Percentiles rank a stretch among this genome's conserved stretches.
These are phyloP conservation scores for Pandion haliaetus DNA, from an alignment of 2,113 vertebrate genomes.

Conservation along the genomic window DNA sequence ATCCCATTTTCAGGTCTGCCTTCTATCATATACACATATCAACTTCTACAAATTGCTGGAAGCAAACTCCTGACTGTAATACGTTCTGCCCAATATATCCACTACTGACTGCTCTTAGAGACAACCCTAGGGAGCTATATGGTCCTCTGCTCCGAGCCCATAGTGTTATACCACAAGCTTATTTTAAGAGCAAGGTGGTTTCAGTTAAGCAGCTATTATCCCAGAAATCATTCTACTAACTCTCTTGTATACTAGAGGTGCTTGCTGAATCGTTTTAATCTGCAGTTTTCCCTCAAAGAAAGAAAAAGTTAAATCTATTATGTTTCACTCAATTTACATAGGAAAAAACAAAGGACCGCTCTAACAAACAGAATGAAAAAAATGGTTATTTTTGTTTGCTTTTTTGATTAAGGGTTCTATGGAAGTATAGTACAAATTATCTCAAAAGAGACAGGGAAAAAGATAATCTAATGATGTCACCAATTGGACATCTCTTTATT, in stretches of 20 bases:
- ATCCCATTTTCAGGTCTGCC: neutral
- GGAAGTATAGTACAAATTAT: neutral
- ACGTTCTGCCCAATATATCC: neutral
- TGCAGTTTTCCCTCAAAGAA: neutral
- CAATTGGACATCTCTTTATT: neutral
- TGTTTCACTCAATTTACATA: neutral
- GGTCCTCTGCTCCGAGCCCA: rapidly evolving
- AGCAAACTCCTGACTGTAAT: neutral
- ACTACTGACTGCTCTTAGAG: neutral
- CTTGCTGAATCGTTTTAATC: neutral
- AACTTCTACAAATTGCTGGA: neutral
- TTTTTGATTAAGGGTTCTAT: neutral
- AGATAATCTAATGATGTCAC: neutral
- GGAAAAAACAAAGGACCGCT: neutral
- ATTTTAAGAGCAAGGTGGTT: neutral
- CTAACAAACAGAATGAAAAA: neutral
- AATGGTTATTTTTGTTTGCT: neutral
- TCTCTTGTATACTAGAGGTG: neutral
- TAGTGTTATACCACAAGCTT: neutral
- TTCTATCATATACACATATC: neutral
- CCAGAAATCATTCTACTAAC: neutral
- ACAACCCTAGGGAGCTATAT: neutral
- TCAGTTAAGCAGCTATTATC: neutral
- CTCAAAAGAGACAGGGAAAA: rapidly evolving
- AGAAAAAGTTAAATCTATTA: neutral